Evolutionary conservation across 2,113 vertebrate genomes (phyloP).

Genomic region (Herpetotheres cachinnans): DNA sequence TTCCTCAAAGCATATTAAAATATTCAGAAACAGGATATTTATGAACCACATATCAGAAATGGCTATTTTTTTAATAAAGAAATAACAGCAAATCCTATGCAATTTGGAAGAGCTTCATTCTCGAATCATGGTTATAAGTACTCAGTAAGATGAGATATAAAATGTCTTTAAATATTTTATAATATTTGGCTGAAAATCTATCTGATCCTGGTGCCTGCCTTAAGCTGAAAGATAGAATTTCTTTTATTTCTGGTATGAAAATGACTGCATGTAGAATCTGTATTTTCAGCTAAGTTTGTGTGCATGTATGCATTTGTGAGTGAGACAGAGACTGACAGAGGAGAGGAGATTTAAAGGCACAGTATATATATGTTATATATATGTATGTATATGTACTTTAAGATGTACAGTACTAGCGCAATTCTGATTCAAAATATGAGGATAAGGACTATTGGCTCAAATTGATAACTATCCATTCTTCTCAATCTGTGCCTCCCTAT

Average conservation of each 20-base stretch:
- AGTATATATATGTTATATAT: not conserved
- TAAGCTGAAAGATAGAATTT: not conserved
- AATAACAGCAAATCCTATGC: not conserved
- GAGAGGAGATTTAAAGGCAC: not conserved
- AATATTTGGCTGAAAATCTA: slow-evolving; percentile 9
- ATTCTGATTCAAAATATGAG: not conserved
- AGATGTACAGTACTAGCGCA: not conserved
- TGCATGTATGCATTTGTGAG: not conserved
- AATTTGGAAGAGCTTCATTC: not conserved
- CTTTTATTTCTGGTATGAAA: not conserved
- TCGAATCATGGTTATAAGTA: not conserved
- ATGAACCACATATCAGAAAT: not conserved
- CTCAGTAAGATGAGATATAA: not conserved
- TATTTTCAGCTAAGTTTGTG: not conserved
- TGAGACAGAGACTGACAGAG: not conserved
- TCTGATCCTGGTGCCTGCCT: not conserved
- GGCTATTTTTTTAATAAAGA: not conserved
- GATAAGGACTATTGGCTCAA: not conserved
- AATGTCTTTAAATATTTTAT: slow-evolving; percentile 15
- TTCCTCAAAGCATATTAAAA: not conserved
- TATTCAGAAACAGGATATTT: not conserved
- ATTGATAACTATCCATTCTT: not conserved
- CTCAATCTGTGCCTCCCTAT: slow-evolving; percentile 17
- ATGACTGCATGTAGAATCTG: not conserved
- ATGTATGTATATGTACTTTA: not conserved